Evolutionary conservation across 2,797 vertebrate species (phyloP), one percentile per base, ranked within the genome.

Genomic region (Yasuhikotakia modesta): DNA sequence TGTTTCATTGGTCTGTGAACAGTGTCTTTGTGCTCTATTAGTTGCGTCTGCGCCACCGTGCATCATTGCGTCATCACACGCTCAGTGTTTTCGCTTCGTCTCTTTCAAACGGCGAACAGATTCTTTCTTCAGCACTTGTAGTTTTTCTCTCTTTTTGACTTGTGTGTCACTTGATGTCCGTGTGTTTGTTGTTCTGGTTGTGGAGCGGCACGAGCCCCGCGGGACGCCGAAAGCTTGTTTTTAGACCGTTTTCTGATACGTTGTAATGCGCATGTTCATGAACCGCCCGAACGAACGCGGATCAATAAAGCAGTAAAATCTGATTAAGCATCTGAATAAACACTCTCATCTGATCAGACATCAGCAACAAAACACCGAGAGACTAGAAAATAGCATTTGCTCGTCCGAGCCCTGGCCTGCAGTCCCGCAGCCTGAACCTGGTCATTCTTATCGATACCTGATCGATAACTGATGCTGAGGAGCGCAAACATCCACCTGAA

Each of bases 41-140:
- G 64, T 45, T 16, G 13, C 1, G 73, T 19, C 73, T 76, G 52
- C 73, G 73, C 6, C 52, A 52, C 22, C 35, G 72, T 67, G 13
- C 74, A 65, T 76, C 65, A 68, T 68, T 8, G 52, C 73, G 73
- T 76, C 74, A 76, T 60, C 24, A 48, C 22, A 76, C 65, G 65
- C 27, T 55, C 74, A 69, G 74, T 76, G 74, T 76, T 76, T 76
- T 68, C 8, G 64, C 63, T 57, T 58, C 63, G 63, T 76, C 22
- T 66, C 50, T 67, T 67, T 45, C 2, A 68, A 60, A 32, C 64
- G 22, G 39, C 53, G 74, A 52, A 58, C 39, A 68, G 65, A 17
- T n/a, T 76, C 53, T 30, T n/a, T 46, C 65, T 45, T 76, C 48
- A 32, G 12, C 17, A 19, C 21, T 21, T 14, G 68, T 24, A 4